These are phyloP conservation scores for Crambe crambe DNA, from an alignment of 37 sponge, comb jelly and placozoan species.

Conservation along the genomic window DNA sequence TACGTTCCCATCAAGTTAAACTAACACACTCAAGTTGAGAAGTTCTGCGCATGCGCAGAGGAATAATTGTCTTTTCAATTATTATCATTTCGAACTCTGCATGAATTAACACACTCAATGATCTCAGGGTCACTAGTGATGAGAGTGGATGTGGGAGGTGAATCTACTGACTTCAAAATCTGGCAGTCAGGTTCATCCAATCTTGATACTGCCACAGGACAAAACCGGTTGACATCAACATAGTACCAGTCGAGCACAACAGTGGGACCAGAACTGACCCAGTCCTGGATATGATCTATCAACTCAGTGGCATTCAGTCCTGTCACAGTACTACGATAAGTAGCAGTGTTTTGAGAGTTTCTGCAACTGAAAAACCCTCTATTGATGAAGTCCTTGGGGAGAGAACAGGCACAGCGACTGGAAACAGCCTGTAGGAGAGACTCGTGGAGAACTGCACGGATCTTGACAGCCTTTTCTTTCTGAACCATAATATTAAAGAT, in stretches of 20 bases:
- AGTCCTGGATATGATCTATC: constrained; percentile 3
- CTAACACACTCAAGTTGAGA: too few species aligned
- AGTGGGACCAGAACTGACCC: background rate
- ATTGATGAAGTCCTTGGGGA: background rate
- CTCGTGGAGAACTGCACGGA: background rate
- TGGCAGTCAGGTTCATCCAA: background rate
- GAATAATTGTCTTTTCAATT: too few species aligned
- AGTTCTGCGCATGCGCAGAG: too few species aligned
- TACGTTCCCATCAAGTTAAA: too few species aligned
- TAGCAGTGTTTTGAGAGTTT: background rate
- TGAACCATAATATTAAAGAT: background rate
- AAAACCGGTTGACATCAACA: background rate
- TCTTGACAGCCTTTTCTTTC: background rate
- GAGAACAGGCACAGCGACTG: background rate
- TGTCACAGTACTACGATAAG: background rate
- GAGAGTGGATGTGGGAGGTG: background rate
- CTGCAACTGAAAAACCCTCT: constrained; percentile 5
- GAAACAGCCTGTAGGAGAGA: background rate
- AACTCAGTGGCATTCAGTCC: background rate
- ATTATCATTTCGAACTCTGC: too few species aligned
- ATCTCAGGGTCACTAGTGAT: background rate
- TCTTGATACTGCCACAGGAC: background rate
- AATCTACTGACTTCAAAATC: background rate
- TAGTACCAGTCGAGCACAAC: background rate
- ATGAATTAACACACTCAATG: background rate